These are phyloP conservation scores for Scolopax rusticola DNA, from an alignment of 2,797 vertebrate species.

Conservation along the genomic window DNA sequence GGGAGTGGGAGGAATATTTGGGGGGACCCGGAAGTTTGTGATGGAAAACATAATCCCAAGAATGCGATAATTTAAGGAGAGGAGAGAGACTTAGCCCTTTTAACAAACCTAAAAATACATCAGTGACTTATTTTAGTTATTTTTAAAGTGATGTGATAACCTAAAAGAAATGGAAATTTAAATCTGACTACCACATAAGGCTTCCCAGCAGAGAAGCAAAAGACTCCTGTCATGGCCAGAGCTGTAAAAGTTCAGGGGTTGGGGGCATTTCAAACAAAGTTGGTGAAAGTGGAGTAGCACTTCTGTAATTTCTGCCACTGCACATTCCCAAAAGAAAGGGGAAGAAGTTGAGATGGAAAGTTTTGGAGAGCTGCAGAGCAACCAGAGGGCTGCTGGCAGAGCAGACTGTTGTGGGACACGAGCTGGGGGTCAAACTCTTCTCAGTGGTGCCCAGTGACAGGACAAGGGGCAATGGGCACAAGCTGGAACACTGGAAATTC, in stretches of 20 bases:
- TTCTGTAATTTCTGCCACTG: background rate
- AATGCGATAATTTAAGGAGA: background rate
- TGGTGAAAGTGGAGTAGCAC: background rate
- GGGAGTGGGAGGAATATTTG: background rate
- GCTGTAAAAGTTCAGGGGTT: background rate
- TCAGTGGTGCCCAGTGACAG: background rate
- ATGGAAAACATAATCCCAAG: background rate
- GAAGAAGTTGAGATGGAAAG: background rate
- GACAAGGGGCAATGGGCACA: background rate
- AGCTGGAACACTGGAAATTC: background rate
- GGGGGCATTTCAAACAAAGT: background rate
- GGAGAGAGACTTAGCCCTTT: background rate
- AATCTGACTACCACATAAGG: background rate
- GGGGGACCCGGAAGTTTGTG: background rate
- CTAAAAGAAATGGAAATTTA: background rate
- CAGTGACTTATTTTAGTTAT: background rate
- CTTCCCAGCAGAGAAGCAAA: background rate
- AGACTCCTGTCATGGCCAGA: background rate
- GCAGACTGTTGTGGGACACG: background rate
- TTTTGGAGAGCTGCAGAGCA: background rate
- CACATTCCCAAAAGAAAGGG: background rate
- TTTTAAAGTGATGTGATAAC: background rate
- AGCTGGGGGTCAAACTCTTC: background rate
- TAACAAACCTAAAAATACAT: background rate
- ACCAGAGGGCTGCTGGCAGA: background rate